Base-by-base conservation (phyloP, 1,140 invertebrate genomes). In the Anagrus nilaparvatae region DNA sequence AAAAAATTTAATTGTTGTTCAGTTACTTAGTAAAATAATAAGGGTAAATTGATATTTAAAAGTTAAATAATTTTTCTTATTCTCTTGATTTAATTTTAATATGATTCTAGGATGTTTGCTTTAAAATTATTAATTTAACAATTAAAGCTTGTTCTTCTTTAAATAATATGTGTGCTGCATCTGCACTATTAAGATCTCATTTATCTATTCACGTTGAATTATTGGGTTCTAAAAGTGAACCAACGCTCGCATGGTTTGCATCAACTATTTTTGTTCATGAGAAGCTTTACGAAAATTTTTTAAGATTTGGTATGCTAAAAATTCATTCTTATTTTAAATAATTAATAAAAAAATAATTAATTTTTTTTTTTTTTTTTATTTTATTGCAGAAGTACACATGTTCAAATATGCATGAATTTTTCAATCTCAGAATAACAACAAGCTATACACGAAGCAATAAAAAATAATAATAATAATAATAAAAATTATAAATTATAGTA, bases 261-360 rank as follows among this genome's bases (percentile, higher is more conserved):
- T 69, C 79, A 0, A 60, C 67, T 5, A 68, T 76, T 19, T 73
- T 79, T 45, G 51, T 70, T 33, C 74, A 77, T 59, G 75, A 76
- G 54, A 72, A 76, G 48, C 67, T 85, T 3, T 71, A 74, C 1
- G 91, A 96, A 60, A 76, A 79, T n/a, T n/a, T n/a, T 1, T 73
- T 95, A 24, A 77, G 87, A 20, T 96, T 89, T 62, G 82, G 84
- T 42, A 80, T 96, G 56, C 68, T 97, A n/a, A 91, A 96, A 59
- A 79, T 97, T 28, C 87, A 92, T n/a, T n/a, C n/a, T n/a, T n/a
- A n/a, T n/a, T n/a, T n/a, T n/a, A n/a, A n/a, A n/a, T n/a, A n/a
- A n/a, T n/a, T n/a, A n/a, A n/a, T n/a, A n/a, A n/a, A n/a, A n/a
- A n/a, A n/a, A n/a, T n/a, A n/a, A n/a, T n/a, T n/a, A n/a, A n/a